Conservation (phyloP, 2,888 invertebrate genomes). For the Dryobotodes eremita region DNA sequence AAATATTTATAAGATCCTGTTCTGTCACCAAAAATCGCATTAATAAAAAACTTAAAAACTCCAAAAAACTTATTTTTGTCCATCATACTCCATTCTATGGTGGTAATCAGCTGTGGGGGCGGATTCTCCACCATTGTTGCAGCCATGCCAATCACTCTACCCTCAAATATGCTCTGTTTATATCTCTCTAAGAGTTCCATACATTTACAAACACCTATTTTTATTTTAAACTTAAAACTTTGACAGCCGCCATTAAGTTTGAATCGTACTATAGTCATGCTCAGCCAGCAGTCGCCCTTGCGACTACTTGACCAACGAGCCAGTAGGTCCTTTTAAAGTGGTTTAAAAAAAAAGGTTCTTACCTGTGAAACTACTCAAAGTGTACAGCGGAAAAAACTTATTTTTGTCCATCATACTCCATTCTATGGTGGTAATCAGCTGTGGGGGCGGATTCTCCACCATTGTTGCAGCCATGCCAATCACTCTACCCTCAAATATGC, state of each 20-base stretch:
- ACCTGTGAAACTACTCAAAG: slow-evolving; percentile 96
- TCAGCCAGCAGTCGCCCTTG: too few relatives aligned
- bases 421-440: slow-evolving; percentile 96
- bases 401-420: slow-evolving; percentile 99
- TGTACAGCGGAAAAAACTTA: slow-evolving; percentile 98
- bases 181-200: slow-evolving; percentile 66
- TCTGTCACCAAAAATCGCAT: too few relatives aligned
- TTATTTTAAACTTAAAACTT: too few relatives aligned
- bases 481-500: slow-evolving; percentile 31
- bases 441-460: slow-evolving; percentile 91
- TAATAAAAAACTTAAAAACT: too few relatives aligned
- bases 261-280: too few relatives aligned
- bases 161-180: slow-evolving; percentile 33
- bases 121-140: slow-evolving; percentile 91
- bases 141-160: slow-evolving; percentile 73
- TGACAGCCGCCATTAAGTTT: too few relatives aligned
- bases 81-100: slow-evolving; percentile 99
- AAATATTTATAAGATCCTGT: too few relatives aligned
- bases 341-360: slow-evolving; percentile 78
- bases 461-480: slow-evolving; percentile 83
- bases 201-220: slow-evolving; percentile 77
- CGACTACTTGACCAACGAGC: too few relatives aligned
- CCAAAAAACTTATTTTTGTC: slow-evolving; percentile 98
- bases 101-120: slow-evolving; percentile 92
- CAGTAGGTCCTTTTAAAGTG: too few relatives aligned